Base-by-base conservation (phyloP, 2,888 invertebrate species). In the Labia minor region DNA sequence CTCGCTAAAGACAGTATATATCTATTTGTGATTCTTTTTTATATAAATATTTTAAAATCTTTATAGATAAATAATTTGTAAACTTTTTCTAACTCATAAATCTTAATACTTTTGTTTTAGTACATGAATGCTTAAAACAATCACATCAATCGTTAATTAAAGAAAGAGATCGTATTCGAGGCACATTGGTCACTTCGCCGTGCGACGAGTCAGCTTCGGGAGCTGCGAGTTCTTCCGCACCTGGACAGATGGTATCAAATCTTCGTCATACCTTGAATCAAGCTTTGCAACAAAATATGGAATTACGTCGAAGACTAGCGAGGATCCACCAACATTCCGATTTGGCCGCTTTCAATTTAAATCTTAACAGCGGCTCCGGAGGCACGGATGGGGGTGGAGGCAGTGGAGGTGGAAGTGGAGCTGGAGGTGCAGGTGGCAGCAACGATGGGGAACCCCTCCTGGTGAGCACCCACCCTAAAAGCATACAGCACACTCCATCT, bases 281-380 rank as follows among this genome's bases (percentile, higher is more conserved):
- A 71, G 86, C 87, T 0, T 75, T 89, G 68, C 87, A 88, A 70
- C 90, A 90, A 78, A 90, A 90, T 78, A 82, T 83, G 69, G 89
- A 90, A 74, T 79, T 90, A 72, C 83, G 85, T 73, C 78, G 80
- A 74, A 79, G 86, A 61, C 78, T 87, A 71, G 79, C 82, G 67
- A 80, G 83, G 72, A 83, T 86, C 71, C 84, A 86, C 77, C 84
- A 85, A 76, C 80, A 83, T 1, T 84, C 85, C 3, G 86, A 86
- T 76, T 49, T 49, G 49, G n/a, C 49, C n/a, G 14, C 49, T 49
- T 49, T 49, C n/a, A 49, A 49, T 49, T 3, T 49, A 49, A 49
- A 49, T 49, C 49, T 49, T 49, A 49, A 49, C 49, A 49, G 49
- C 49, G 16, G 49, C 49, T n/a, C 14, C n/a, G 49, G 49, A 49